Evolutionary conservation across 1,140 invertebrate genomes (phyloP).

Genomic region (Sitophilus oryzae): DNA sequence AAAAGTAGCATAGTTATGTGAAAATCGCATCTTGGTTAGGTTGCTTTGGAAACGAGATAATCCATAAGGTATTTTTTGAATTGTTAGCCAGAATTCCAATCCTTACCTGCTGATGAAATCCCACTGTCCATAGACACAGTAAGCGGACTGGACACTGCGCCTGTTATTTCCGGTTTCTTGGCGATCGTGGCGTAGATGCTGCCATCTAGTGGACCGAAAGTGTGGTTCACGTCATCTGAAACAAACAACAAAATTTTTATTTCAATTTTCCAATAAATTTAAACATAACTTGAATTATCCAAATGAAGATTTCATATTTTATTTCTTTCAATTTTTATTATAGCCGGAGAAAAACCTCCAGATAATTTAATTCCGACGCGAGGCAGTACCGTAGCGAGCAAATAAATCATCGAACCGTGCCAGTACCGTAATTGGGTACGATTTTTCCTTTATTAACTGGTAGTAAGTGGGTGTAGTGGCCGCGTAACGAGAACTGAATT

Average conservation of each 20-base stretch:
- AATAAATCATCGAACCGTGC: neutral
- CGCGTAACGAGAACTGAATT: neutral
- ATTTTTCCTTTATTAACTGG: constrained; percentile 2
- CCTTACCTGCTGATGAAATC: constrained; percentile 65
- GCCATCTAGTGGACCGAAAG: constrained; percentile 78
- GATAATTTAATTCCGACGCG: neutral
- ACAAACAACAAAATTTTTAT: constrained; percentile 18
- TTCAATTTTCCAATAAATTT: neutral
- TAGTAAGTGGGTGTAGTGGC: neutral
- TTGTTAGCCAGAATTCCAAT: too few relatives aligned
- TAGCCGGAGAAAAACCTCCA: neutral
- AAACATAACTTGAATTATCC: too few relatives aligned
- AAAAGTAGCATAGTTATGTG: too few relatives aligned
- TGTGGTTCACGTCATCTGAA: constrained; percentile 52
- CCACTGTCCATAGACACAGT: constrained; percentile 80
- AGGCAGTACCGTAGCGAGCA: neutral
- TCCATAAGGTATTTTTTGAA: too few relatives aligned
- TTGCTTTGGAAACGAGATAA: too few relatives aligned
- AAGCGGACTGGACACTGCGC: constrained; percentile 58
- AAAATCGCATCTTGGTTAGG: too few relatives aligned
- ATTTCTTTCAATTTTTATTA: too few relatives aligned
- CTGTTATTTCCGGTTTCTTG: constrained; percentile 49
- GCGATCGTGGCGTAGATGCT: constrained; percentile 80
- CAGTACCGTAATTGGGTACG: neutral
- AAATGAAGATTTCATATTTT: too few relatives aligned